phyloP scores from a whole-genome alignment of 2,113 vertebrate genomes.

The Axis porcinus region DNA sequence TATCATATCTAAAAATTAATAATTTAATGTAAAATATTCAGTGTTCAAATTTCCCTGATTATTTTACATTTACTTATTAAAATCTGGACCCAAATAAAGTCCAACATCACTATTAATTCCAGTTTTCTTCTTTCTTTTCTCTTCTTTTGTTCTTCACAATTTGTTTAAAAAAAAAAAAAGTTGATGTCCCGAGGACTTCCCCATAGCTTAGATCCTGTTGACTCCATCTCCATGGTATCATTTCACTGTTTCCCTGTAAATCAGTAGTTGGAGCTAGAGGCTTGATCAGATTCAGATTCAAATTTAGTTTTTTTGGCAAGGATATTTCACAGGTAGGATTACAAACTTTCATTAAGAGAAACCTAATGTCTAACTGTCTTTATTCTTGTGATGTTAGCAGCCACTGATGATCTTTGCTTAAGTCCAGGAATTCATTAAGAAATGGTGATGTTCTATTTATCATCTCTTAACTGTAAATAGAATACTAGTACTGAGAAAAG shows the following conservation, averaged over 20 bases:
- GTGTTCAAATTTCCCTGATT: slow-evolving; percentile 12
- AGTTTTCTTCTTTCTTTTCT: neutral
- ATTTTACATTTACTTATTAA: slow-evolving; percentile 20
- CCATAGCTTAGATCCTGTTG: neutral
- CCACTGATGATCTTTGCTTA: neutral
- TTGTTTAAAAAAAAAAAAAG: neutral
- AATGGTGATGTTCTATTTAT: neutral
- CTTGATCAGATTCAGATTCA: slow-evolving; percentile 6
- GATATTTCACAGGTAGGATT: neutral
- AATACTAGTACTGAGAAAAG: neutral
- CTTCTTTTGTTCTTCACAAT: neutral
- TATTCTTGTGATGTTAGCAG: neutral
- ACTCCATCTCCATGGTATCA: neutral
- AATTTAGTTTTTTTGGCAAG: neutral
- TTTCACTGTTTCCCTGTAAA: slow-evolving; percentile 5
- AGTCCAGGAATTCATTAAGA: slow-evolving; percentile 32
- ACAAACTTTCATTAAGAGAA: slow-evolving; percentile 20
- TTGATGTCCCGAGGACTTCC: neutral
- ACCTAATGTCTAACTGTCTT: neutral
- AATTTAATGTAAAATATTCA: slow-evolving; percentile 28
- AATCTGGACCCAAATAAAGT: slow-evolving; percentile 2
- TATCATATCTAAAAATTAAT: neutral
- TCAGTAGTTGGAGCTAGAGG: neutral
- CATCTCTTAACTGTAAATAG: neutral
- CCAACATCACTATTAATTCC: neutral